Evolutionary conservation across 2,888 invertebrate genomes (phyloP), one percentile per base, ranked within the genome.

Genomic region (Pogonocherus hispidulus): DNA sequence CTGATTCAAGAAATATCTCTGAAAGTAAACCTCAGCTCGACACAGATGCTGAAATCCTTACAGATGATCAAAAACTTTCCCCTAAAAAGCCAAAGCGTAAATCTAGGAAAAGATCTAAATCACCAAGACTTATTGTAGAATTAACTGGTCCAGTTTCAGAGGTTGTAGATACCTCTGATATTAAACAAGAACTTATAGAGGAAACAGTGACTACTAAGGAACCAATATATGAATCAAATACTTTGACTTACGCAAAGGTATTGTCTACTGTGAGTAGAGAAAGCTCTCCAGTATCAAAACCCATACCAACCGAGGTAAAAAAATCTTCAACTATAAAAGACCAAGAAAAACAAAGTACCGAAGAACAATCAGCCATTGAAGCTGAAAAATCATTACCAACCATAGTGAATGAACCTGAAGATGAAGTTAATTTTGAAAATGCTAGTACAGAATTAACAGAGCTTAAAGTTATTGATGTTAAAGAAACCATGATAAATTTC

Each of bases 71-170:
- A 47, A 47, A 65, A 63, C 35, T 35, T 11, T 46, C 27, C 23
- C 55, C 35, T 27, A 44, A 22, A 23, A 65, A 65, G 41, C 62
- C 70, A 69, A 72, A 68, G 20, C 66, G 76, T 27, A 78, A 76
- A 64, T 77, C 77, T 14, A 71, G 71, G 62, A 74, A 71, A 54
- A 27, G 59, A 9, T 62, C 62, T 6, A 73, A 70, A 46, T 75
- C 73, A 1, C 64, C 73, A 6, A 67, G 49, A 67, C n/a, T 51
- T 27, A 19, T 16, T 35, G 18, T 32, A 11, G 51, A 14, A 20
- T 9, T 5, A 51, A 16, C 14, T 35, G 20, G 49, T 6, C n/a
- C 23, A 41, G 44, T 59, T 46, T 22, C 22, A 20, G 51, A 49
- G 14, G 51, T 67, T 63, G 5, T 11, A 18, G 20, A 37, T 37